phyloP scores from a whole-genome alignment of 1,140 invertebrate species.

The Scaptodrosophila lebanonensis region DNA sequence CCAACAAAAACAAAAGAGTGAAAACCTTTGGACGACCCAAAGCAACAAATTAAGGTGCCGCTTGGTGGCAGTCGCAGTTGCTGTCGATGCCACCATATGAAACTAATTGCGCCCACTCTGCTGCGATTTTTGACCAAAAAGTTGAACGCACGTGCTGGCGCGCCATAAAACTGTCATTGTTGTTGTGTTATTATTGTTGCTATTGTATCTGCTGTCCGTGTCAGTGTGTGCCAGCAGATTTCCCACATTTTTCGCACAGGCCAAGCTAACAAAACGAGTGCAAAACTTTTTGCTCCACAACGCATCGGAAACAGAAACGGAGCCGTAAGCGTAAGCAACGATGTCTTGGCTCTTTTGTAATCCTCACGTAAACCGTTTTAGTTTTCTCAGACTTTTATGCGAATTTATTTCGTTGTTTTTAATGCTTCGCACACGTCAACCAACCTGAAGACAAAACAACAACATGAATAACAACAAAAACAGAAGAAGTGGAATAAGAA shows the following conservation, averaged over 20 bases:
- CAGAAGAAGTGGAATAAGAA: slow-evolving; percentile 25
- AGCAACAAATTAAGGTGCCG: slow-evolving; percentile 63
- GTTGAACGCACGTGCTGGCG: slow-evolving; percentile 53
- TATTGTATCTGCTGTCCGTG: too few relatives aligned
- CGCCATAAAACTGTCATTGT: too few relatives aligned
- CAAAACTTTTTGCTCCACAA: slow-evolving; percentile 4
- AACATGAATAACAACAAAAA: slow-evolving; percentile 18
- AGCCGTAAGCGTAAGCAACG: too few relatives aligned
- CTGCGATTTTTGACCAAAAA: slow-evolving; percentile 50
- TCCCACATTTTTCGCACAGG: slow-evolving; percentile 10
- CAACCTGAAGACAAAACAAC: too few relatives aligned
- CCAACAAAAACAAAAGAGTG: too few relatives aligned
- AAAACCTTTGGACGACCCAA: too few relatives aligned
- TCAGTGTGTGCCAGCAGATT: too few relatives aligned
- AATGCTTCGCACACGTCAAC: slow-evolving; percentile 70
- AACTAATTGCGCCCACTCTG: slow-evolving; percentile 54
- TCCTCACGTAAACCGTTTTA: slow-evolving; percentile 50
- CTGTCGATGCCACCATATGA: slow-evolving; percentile 22
- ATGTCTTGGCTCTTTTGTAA: slow-evolving; percentile 41
- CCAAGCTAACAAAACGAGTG: slow-evolving; percentile 38
- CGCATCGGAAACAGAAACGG: too few relatives aligned
- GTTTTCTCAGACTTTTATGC: slow-evolving; percentile 60
- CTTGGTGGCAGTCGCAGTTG: slow-evolving; percentile 47
- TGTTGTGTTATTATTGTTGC: too few relatives aligned
- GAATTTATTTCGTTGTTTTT: slow-evolving; percentile 40